Evolutionary conservation across 1,140 invertebrate species (phyloP), one percentile per base, ranked within the genome.

Genomic region (Hyles vespertilio): DNA sequence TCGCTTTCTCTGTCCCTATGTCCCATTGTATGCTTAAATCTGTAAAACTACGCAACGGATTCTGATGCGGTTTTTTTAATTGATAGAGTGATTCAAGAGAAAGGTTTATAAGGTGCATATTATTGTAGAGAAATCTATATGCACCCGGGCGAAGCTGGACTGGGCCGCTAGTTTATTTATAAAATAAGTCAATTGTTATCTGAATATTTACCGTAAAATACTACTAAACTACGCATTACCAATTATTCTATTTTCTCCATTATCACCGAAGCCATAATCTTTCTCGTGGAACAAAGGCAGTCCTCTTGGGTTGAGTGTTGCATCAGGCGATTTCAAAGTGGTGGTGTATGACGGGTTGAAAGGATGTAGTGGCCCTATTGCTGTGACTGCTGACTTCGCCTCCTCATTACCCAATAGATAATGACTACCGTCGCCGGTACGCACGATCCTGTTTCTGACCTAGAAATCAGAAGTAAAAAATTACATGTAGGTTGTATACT

Each of bases 331-430:
- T 5, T 68, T 32, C 40, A 75, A 80, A 1, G 63, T 76, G 6
- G 74, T 69, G 32, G 68, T 85, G 59, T 77, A 88, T n/a, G 67
- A 65, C 0, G 81, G 83, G 51, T 88, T 88, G 3, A 88, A 45
- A 11, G 85, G 85, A 63, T 88, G 85, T 4, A 81, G 32, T 6
- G 68, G 63, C 3, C 83, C 82, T 1, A 70, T 32, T 10, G 78
- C 77, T 3, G 70, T 77, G 0, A 86, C 83, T 0, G 63, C 59
- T 5, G 64, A 55, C 43, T 51, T 77, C 0, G 65, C 69, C 36
- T 84, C 73, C 1, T 84, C 77, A 33, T 76, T 78, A 3, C 85
- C 85, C 6, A 83, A 67, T 3, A 55, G 62, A 34, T 78, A 79
- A 56, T 86, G 83, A 0, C 77, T 84, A 7, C 83, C 83, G 45